phyloP scores from a whole-genome alignment of 1,140 invertebrate genomes.

The Notospermus geniculatus region DNA sequence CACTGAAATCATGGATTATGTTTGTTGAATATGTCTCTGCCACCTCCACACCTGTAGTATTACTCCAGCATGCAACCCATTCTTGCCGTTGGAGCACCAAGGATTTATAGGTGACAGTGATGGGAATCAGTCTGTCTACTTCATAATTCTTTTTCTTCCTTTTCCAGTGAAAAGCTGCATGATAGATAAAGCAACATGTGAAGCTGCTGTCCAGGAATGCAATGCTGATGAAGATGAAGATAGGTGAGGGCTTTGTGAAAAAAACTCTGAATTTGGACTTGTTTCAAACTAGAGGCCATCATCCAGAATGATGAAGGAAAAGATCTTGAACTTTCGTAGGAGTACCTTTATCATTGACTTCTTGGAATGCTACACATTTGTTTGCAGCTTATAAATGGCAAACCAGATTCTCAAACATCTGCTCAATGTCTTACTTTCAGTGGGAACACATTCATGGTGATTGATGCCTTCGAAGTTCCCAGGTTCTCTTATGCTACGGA shows the following conservation, averaged over 20 bases:
- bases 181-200: slow-evolving; percentile 70
- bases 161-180: slow-evolving; percentile 58
- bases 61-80: no score
- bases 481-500: slow-evolving; percentile 73
- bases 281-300: not conserved
- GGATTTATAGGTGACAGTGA: not conserved
- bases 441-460: slow-evolving; percentile 70
- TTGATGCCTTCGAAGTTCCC: slow-evolving; percentile 78
- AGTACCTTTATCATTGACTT: no score
- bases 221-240: slow-evolving; percentile 70
- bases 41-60: no score
- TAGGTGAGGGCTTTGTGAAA: slow-evolving; percentile 60
- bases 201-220: slow-evolving; percentile 70
- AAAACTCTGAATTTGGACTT: not conserved
- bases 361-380: no score
- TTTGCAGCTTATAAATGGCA: slow-evolving; percentile 7
- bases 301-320: no score
- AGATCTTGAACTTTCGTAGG: no score
- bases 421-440: slow-evolving; percentile 31
- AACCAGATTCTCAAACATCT: not conserved
- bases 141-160: not conserved
- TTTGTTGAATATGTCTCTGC: no score
- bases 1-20: no score
- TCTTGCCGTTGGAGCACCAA: no score
- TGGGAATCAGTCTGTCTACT: not conserved